These are phyloP conservation scores for Ceratina japonica DNA, from an alignment of 1,140 invertebrate genomes.

Conservation along the genomic window DNA sequence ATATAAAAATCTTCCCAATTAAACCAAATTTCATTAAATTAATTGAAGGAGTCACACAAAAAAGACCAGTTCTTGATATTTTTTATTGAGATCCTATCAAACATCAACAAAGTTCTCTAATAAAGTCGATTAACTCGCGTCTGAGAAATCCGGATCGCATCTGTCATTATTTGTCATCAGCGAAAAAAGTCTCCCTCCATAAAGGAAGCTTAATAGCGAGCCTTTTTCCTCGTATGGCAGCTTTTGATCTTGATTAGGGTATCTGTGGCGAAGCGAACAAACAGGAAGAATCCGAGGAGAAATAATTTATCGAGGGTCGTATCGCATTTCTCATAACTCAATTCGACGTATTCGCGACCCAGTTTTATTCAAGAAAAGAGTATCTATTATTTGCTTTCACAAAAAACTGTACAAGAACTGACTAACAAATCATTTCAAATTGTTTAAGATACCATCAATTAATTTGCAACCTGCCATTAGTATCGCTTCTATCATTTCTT, in stretches of 20 bases:
- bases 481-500: too few relatives aligned
- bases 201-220: slow-evolving; percentile 10
- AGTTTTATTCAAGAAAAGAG: too few relatives aligned
- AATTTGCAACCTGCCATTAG: too few relatives aligned
- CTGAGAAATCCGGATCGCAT: neutral
- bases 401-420: neutral
- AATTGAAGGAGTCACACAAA: too few relatives aligned
- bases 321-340: slow-evolving; percentile 52
- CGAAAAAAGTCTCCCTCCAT: slow-evolving; percentile 13
- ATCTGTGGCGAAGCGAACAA: slow-evolving; percentile 19
- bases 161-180: slow-evolving; percentile 30
- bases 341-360: slow-evolving; percentile 31
- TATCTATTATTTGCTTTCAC: neutral
- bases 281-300: neutral
- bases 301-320: slow-evolving; percentile 52
- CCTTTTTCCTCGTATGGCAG: slow-evolving; percentile 22
- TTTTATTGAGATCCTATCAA: too few relatives aligned
- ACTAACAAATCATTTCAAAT: too few relatives aligned
- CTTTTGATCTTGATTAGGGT: slow-evolving; percentile 43
- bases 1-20: too few relatives aligned
- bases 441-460: too few relatives aligned
- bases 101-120: too few relatives aligned
- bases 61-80: too few relatives aligned
- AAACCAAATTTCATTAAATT: too few relatives aligned
- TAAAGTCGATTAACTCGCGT: neutral